Percentiles rank a stretch among this genome's conserved stretches.
Conservation (phyloP, 2,113 vertebrate species). For the Colius striatus region DNA sequence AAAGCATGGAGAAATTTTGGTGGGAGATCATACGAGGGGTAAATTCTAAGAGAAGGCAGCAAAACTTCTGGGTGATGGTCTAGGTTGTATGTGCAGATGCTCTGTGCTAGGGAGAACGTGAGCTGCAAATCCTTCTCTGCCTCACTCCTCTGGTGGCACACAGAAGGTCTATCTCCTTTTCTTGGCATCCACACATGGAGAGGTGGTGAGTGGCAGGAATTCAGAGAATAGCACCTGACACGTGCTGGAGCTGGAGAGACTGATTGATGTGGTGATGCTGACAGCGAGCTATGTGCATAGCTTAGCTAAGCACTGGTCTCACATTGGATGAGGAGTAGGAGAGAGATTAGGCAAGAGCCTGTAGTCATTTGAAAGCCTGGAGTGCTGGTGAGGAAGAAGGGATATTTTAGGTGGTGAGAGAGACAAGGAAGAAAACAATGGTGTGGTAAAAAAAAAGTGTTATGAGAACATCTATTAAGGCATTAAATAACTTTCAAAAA, state of each 20-base stretch:
- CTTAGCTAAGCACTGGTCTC: constrained; percentile 24
- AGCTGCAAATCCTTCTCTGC: neutral
- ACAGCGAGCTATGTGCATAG: neutral
- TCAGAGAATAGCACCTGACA: neutral
- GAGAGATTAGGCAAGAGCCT: constrained; percentile 16
- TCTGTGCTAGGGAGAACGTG: neutral
- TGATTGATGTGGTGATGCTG: neutral
- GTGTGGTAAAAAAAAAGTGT: neutral
- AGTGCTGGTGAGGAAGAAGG: neutral
- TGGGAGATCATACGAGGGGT: neutral
- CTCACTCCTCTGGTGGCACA: neutral
- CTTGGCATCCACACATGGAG: neutral
- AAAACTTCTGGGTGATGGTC: neutral
- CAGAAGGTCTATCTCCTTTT: neutral
- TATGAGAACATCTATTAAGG: neutral
- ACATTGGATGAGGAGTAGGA: neutral
- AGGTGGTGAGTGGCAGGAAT: constrained; percentile 25
- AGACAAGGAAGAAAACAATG: neutral
- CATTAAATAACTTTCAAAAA: neutral
- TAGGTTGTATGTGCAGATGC: neutral
- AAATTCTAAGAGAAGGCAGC: neutral
- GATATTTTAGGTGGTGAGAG: constrained; percentile 11
- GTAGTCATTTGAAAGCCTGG: neutral
- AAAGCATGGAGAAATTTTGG: neutral
- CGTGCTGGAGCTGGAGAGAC: neutral